Evolutionary conservation across 2,888 invertebrate genomes (phyloP).

Genomic region (Glyphotaelius pellucidus): DNA sequence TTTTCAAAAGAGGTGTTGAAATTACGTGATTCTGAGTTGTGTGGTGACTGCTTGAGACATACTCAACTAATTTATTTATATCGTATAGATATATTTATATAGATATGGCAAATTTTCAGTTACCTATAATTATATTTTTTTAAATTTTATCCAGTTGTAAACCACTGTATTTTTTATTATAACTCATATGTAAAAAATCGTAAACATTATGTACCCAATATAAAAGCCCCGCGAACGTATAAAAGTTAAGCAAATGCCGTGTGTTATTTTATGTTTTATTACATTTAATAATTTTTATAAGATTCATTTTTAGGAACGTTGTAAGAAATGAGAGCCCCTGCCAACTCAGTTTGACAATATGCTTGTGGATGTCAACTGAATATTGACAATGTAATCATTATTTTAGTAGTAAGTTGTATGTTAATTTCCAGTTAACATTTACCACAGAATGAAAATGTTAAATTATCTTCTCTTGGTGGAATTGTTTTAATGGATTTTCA

Average conservation of each 20-base stretch:
- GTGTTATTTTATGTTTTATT: not conserved
- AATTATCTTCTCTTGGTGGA: not conserved
- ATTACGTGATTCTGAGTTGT: no score
- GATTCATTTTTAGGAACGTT: not conserved
- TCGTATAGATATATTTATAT: no score
- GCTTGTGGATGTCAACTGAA: conserved; percentile 15
- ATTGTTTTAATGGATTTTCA: not conserved
- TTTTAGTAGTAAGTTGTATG: conserved; percentile 17
- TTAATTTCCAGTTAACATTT: not conserved
- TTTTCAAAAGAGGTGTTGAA: no score
- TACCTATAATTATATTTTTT: no score
- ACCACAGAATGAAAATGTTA: not conserved
- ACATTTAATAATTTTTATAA: not conserved
- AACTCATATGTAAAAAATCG: no score
- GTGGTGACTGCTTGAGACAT: no score
- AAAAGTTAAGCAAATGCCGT: not conserved
- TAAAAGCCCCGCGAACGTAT: not conserved
- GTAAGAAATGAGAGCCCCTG: not conserved
- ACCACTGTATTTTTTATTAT: no score
- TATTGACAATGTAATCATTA: conserved; percentile 1
- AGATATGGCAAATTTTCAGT: no score
- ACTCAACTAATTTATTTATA: no score
- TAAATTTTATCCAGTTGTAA: no score
- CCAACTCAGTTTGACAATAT: not conserved
- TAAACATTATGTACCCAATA: no score